Evolutionary conservation across 2,113 vertebrate genomes (phyloP), one percentile per base, ranked within the genome.

Genomic region (Ctenodactylus gundi): DNA sequence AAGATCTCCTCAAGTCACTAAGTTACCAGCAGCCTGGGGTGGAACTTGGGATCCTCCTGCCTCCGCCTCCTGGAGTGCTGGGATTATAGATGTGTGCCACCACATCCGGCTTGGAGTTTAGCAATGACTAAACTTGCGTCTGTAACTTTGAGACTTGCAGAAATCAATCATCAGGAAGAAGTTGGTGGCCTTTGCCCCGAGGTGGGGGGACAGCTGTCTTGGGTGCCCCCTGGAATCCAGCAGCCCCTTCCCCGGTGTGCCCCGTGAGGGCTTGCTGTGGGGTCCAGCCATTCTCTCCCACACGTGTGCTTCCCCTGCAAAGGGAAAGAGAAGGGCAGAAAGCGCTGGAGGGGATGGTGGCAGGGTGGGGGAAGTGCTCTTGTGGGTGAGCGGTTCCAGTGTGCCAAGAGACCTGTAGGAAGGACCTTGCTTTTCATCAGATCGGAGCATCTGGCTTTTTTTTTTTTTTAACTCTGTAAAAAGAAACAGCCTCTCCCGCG

Each of bases 341-440:
- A 92, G 5, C 41, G 89, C 72, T 23, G 1, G 91, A 76, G 62
- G 10, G 64, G 67, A 55, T 70, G n/a, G 95, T 82, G 53, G 89
- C 65, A 11, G 64, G 67, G 58, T 70, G n/a, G 95, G 85, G 53
- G 89, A 62, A 80, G 34, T 91, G n/a, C 93, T 96, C 83, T 96
- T n/a, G 67, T 15, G 60, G 86, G 73, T 88, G 78, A 95, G 75
- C 89, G 78, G 94, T 97, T 98, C 86, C 83, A 91, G 55, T 90
- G 27, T 44, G 92, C 14, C 72, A 81, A 91, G 85, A 94, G 86
- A 96, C 55, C n/a, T 95, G 94, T 60, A 53, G 82, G 83, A 80
- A 96, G 91, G 94, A 60, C 85, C 81, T 94, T 92, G 73, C 31
- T 91, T 96, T 97, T 85, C 90, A 88, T 92, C 87, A 95, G 92